Evolutionary conservation across 1,140 invertebrate genomes (phyloP).

Genomic region (Temnothorax curvispinosus): DNA sequence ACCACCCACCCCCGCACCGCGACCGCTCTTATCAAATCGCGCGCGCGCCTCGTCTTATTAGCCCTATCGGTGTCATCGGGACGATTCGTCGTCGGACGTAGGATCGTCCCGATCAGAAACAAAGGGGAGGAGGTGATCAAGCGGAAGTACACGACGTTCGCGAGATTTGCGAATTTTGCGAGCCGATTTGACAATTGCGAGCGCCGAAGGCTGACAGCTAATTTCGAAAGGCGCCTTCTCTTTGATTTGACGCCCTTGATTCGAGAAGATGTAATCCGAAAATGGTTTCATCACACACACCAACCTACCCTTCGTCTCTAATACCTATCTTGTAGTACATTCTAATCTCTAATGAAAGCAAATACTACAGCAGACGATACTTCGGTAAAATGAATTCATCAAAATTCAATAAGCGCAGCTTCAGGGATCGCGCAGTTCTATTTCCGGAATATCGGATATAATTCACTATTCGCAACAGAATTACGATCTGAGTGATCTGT

Average conservation of each 20-base stretch:
- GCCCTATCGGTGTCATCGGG: constrained; percentile 16
- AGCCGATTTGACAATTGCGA: neutral
- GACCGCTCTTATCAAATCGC: constrained; percentile 21
- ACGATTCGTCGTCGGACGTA: constrained; percentile 20
- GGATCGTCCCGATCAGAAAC: constrained; percentile 47
- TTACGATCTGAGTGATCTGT: neutral
- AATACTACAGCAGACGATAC: neutral
- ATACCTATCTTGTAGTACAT: neutral
- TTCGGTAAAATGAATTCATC: neutral
- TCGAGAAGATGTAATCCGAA: constrained; percentile 13
- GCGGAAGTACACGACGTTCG: neutral
- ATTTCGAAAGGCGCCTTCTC: constrained; percentile 5
- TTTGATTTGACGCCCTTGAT: neutral
- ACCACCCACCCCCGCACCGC: constrained; percentile 20
- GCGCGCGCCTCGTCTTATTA: constrained; percentile 31
- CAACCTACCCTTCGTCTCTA: constrained; percentile 49
- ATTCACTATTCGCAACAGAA: neutral
- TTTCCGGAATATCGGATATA: neutral
- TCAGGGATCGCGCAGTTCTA: neutral
- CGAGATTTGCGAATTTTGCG: neutral
- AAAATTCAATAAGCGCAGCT: constrained; percentile 1
- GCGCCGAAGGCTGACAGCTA: neutral
- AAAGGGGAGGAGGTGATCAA: constrained; percentile 49
- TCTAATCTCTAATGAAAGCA: constrained; percentile 19
- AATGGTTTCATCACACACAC: neutral